Conservation (phyloP, 2,113 vertebrate genomes). For the Dolichotis patagonum region DNA sequence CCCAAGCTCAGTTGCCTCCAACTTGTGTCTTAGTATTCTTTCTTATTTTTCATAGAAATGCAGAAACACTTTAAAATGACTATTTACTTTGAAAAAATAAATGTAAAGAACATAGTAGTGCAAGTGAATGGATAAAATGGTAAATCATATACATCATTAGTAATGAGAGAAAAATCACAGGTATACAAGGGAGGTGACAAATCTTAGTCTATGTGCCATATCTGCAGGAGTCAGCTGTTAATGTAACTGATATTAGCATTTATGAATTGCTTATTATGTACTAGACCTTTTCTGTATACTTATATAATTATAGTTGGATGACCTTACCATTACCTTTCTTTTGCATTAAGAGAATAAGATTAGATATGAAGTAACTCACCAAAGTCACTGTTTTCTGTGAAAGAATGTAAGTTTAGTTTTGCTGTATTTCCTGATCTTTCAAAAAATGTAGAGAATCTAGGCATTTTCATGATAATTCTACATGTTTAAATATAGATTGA, state of each 20-base stretch:
- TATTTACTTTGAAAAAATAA: slow-evolving; percentile 11
- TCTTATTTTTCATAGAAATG: background rate
- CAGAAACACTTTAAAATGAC: background rate
- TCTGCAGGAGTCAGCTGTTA: background rate
- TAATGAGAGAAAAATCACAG: background rate
- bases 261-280: slow-evolving; percentile 4
- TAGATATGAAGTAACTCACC: background rate
- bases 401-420: slow-evolving; percentile 16
- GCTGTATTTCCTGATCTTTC: background rate
- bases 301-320: background rate
- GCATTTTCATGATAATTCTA: background rate
- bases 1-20: too few relatives aligned
- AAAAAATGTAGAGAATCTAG: background rate
- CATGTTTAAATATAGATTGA: background rate
- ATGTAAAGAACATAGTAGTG: background rate
- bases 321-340: background rate
- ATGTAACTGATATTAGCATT: background rate
- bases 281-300: background rate
- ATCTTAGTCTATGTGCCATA: background rate
- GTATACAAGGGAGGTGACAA: background rate
- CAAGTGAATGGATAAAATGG: background rate
- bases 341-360: slow-evolving; percentile 12
- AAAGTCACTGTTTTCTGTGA: background rate
- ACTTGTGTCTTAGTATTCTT: background rate
- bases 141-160: background rate